Conservation (phyloP, 2,113 vertebrate species). For the Psilopsiagon aymara region DNA sequence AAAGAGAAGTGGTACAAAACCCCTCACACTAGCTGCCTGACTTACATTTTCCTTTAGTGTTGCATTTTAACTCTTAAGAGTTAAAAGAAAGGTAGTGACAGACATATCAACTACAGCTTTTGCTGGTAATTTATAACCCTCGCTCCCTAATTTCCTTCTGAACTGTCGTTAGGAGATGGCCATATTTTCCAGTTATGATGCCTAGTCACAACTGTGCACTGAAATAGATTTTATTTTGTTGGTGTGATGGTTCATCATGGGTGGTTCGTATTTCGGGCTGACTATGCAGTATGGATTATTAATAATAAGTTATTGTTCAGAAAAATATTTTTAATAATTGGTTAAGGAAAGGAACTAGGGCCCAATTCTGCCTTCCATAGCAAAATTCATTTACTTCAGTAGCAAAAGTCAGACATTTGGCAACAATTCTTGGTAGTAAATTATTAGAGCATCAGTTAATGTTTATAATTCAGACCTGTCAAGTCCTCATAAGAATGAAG, state of each 20-base stretch:
- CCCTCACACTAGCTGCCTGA: neutral
- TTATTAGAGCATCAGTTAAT: neutral
- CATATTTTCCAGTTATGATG: neutral
- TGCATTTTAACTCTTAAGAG: neutral
- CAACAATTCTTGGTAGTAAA: neutral
- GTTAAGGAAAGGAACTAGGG: neutral
- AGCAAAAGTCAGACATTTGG: neutral
- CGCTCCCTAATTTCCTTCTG: neutral
- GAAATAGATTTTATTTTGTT: neutral
- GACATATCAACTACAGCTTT: neutral
- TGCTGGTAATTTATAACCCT: neutral
- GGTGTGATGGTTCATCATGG: accelerated
- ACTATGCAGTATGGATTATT: neutral
- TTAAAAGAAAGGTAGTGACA: neutral
- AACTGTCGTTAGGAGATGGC: neutral
- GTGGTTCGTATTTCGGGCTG: neutral
- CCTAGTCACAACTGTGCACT: neutral
- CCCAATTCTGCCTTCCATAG: neutral
- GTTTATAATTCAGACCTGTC: neutral
- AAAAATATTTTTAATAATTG: neutral
- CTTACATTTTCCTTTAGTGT: neutral
- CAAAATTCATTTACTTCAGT: neutral
- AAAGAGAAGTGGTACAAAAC: neutral
- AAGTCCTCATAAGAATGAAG: neutral
- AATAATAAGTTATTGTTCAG: neutral